Base-by-base conservation (phyloP, 1,140 invertebrate genomes). In the Leptopilina boulardi region DNA sequence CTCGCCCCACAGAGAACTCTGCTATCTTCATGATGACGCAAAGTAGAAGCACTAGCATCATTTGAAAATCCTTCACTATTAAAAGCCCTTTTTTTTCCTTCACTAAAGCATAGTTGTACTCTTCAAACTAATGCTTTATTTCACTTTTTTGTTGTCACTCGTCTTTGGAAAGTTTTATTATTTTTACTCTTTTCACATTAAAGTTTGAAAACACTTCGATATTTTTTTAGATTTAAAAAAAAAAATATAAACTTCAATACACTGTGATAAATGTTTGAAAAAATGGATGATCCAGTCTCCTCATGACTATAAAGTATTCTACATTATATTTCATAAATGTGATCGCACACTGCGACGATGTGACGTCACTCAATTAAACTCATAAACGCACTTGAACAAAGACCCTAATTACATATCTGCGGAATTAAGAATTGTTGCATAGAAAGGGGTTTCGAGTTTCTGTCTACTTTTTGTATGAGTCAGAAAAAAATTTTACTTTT, bases 1-100 rank as follows among this genome's bases (percentile, higher is more conserved):
- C 77, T 38, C 85, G 88, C 71, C 87, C 87, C 82, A 88, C 86
- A 42, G 89, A 90, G 77, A 90, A 89, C 85, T 91, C 90, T 70
- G 90, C 90, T 85, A 91, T 90, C 85, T 91, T 91, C 90, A 91
- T 91, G 79, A 91, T 91, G 84, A 91, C 88, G 83, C 90, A 91
- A 83, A 91, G 83, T 80, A 91, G 78, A 83, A 91, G 81, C 83
- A 91, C 89, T 88, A 91, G 82, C 90, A 91, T 91, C 88, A 90
- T 91, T 83, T 82, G 80, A 72, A 77, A 77, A 77, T 82, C 38
- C 38, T 80, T 76, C 54, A 34, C 54, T 70, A 75, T 74, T n/a
- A 77, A 59, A 38, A 38, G 34, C 34, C 26, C n/a, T n/a, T n/a
- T n/a, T n/a, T n/a, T 13, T 13, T 47, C 76, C 13, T 77, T n/a